Conservation (phyloP, 2,113 vertebrate species). For the Oenanthe melanoleuca region DNA sequence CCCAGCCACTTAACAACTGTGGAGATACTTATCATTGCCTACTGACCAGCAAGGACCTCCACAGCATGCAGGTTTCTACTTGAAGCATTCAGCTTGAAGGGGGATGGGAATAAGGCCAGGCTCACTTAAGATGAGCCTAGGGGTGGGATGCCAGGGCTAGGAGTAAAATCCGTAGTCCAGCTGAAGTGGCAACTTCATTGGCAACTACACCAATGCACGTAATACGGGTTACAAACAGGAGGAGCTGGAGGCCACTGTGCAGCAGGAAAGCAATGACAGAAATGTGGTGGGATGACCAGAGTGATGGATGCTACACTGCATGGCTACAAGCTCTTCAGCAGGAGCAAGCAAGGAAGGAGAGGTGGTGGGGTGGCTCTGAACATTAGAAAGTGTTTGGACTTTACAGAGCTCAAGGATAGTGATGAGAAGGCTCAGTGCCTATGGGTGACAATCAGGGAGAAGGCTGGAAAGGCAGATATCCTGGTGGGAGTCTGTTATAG, state of each 20-base stretch:
- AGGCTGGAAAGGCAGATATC: not conserved
- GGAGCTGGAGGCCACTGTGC: too few relatives aligned
- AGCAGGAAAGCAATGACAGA: too few relatives aligned
- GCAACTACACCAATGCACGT: too few relatives aligned
- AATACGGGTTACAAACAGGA: too few relatives aligned
- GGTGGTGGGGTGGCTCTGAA: not conserved
- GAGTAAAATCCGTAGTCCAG: not conserved
- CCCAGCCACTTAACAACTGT: not conserved
- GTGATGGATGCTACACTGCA: not conserved
- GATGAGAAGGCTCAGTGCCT: not conserved
- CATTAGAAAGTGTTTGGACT: not conserved
- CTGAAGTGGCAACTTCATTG: too few relatives aligned
- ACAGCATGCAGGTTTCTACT: not conserved
- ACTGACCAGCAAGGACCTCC: not conserved
- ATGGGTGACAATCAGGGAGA: not conserved
- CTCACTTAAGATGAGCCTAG: not conserved
- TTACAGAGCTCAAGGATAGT: not conserved
- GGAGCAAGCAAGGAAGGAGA: not conserved
- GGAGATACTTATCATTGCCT: not conserved
- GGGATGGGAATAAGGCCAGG: not conserved
- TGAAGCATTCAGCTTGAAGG: not conserved
- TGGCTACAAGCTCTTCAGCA: not conserved
- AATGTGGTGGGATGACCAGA: too few relatives aligned
- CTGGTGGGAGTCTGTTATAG: not conserved
- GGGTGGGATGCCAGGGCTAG: accelerated